phyloP scores from a whole-genome alignment of 2,888 invertebrate genomes.

The Lasius fuliginosus region DNA sequence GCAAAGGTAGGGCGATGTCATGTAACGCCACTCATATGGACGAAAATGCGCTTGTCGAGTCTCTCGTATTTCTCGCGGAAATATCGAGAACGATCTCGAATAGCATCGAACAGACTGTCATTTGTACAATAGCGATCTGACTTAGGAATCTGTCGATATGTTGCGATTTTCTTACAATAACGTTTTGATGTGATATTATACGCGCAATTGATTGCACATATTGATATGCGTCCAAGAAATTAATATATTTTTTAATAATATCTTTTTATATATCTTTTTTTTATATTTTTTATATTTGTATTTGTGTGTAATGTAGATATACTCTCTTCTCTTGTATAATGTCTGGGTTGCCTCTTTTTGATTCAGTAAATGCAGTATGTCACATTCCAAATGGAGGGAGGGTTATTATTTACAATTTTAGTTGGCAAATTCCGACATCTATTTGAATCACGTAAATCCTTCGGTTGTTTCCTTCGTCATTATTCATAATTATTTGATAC shows the following conservation, averaged over 20 bases:
- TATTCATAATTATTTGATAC: neutral
- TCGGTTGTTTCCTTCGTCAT: neutral
- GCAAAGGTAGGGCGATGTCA: slow-evolving; percentile 19
- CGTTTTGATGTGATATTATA: neutral
- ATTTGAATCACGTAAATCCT: neutral
- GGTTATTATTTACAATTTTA: neutral
- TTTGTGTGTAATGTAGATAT: neutral
- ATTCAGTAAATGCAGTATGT: neutral
- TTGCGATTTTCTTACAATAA: neutral
- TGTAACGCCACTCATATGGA: slow-evolving; percentile 20
- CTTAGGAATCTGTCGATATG: slow-evolving; percentile 9
- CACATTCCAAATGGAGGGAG: neutral
- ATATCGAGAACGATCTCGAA: slow-evolving; percentile 61
- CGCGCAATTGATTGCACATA: neutral
- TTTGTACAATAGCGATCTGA: slow-evolving; percentile 1
- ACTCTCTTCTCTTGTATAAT: neutral
- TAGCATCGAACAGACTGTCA: neutral
- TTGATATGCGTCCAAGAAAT: neutral
- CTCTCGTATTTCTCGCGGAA: slow-evolving; percentile 68
- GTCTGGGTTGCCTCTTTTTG: neutral
- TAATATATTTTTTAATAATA: neutral
- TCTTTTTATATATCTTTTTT: neutral
- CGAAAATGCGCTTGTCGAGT: slow-evolving; percentile 53
- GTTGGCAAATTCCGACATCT: neutral
- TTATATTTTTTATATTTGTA: slow-evolving; percentile 4